phyloP scores from a whole-genome alignment of 2,888 invertebrate species.

The Caenorhabditis macrosperma region DNA sequence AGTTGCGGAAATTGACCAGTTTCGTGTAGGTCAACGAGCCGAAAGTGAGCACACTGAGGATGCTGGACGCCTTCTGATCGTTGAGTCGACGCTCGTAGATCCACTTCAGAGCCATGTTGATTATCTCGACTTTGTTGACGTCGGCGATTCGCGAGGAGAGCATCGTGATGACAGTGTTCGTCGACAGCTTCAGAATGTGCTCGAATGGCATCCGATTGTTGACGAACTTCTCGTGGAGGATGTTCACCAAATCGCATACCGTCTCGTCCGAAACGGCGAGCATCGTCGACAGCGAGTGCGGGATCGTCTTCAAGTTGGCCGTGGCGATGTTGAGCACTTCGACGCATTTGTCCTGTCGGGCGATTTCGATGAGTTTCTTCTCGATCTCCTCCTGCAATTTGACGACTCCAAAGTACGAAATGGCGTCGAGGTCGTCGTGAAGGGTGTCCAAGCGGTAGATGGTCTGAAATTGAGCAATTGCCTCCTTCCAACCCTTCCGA shows the following conservation, averaged over 20 bases:
- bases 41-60: constrained; percentile 26
- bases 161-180: constrained; percentile 33
- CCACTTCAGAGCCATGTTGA: constrained; percentile 48
- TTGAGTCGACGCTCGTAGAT: constrained; percentile 41
- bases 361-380: constrained; percentile 32
- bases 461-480: neutral
- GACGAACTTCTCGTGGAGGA: constrained; percentile 10
- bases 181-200: constrained; percentile 14
- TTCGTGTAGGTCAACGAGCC: constrained; percentile 39
- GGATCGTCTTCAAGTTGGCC: constrained; percentile 27
- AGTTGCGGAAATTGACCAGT: constrained; percentile 17
- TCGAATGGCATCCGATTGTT: constrained; percentile 13
- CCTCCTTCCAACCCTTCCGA: neutral
- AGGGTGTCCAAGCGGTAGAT: neutral
- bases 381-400: constrained; percentile 34
- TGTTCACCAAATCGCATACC: constrained; percentile 12
- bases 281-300: constrained; percentile 37
- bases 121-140: constrained; percentile 29
- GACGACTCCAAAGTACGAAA: constrained; percentile 27
- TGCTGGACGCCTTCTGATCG: constrained; percentile 20
- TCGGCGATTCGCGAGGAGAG: constrained; percentile 29
- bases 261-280: constrained; percentile 26
- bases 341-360: constrained; percentile 7
- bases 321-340: constrained; percentile 45
- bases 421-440: constrained; percentile 29